Conservation (phyloP, 2,888 invertebrate species). For the Drosophila birchii region DNA sequence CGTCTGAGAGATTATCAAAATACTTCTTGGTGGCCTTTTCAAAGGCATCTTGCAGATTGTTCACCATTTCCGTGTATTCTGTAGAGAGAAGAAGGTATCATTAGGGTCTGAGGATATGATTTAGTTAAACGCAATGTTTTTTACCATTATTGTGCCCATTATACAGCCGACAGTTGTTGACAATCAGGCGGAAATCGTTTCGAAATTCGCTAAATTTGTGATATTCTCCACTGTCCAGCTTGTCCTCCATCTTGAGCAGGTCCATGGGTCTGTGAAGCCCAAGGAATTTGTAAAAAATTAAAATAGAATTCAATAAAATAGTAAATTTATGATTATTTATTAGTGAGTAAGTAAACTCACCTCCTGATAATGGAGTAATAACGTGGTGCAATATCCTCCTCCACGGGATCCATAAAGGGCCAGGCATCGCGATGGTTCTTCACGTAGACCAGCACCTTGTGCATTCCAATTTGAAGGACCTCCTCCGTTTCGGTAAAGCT, state of each 20-base stretch:
- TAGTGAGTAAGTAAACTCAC: constrained; percentile 67
- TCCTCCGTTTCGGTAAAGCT: constrained; percentile 93
- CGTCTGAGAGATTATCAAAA: constrained; percentile 92
- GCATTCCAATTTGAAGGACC: constrained; percentile 94
- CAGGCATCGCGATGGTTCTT: constrained; percentile 96
- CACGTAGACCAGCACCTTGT: constrained; percentile 94
- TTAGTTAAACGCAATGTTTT: neutral
- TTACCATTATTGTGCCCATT: constrained; percentile 96
- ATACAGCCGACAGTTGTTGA: constrained; percentile 95
- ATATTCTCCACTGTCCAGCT: constrained; percentile 92
- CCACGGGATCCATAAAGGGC: constrained; percentile 97
- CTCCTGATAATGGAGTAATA: constrained; percentile 90
- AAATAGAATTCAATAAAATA: neutral
- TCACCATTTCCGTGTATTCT: constrained; percentile 82
- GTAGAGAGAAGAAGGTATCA: neutral
- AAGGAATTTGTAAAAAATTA: neutral
- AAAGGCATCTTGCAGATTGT: constrained; percentile 92
- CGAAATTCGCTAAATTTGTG: constrained; percentile 92
- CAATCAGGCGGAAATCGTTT: constrained; percentile 95
- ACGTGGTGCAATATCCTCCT: constrained; percentile 96
- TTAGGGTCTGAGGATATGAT: rapidly evolving
- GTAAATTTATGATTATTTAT: neutral
- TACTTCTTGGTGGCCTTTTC: constrained; percentile 93
- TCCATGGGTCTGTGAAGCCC: constrained; percentile 91
- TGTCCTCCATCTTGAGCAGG: constrained; percentile 93